Base-by-base conservation (phyloP, 2,797 vertebrate genomes). In the Sebastes oblongus region DNA sequence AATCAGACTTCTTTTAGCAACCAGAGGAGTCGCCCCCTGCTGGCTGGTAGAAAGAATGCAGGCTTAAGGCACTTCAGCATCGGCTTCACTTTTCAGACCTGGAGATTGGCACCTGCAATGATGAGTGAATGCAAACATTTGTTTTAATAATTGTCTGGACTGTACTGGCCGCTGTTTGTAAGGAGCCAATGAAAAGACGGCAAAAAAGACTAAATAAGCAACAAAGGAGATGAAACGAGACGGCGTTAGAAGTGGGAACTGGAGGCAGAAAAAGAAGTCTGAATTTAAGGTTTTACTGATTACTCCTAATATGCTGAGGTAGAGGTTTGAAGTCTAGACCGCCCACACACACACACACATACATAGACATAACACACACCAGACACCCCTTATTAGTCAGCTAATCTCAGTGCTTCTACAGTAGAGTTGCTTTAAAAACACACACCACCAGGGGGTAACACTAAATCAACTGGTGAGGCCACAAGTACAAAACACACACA, bases 381-480 rank as follows among this genome's bases (percentile, higher is more conserved):
- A 78, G 9, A 74, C 56, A 58, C 18, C 39, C 76, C 34, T 62
- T 80, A 82, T 82, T 74, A 77, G 75, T 69, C 68, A 54, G 60
- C 36, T 78, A 78, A 81, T 78, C 66, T n/a, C 18, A 14, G 36
- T 8, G 25, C 12, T 58, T 25, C 56, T 46, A 62, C n/a, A 61
- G 60, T 34, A 60, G 60, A 80, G 74, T 77, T 66, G 69, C 71
- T 77, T 70, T 75, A 64, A 84, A 75, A 66, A 69, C 42, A 74
- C 27, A 75, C 42, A 50, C 52, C 62, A 75, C n/a, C 29, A 9
- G 60, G 67, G 71, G 79, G 87, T 52, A 27, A 60, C 36, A 52
- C 27, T 82, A 84, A 90, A 86, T 87, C 77, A 83, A 34, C 68
- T 55, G 14, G 46, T 70, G 69, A 72, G 71, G 50, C 66, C 54